Percentiles rank a stretch among this genome's conserved stretches.
These are phyloP conservation scores for Nomada lathburiana DNA, from an alignment of 2,888 invertebrate genomes.

Conservation along the genomic window DNA sequence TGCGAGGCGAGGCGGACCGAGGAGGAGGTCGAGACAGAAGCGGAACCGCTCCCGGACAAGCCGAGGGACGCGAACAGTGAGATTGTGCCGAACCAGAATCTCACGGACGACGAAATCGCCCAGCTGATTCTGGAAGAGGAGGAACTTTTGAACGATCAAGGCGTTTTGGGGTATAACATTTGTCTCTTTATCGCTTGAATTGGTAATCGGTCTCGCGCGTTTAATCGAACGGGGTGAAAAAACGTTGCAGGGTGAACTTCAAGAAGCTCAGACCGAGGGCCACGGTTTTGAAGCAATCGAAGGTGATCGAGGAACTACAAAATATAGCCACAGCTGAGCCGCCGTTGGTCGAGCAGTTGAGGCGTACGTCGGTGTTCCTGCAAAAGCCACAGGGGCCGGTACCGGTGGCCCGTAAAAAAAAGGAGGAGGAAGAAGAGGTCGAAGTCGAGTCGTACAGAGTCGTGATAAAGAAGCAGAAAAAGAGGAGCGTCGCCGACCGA, in stretches of 20 bases:
- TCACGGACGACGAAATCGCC: conserved; percentile 89
- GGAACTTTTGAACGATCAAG: conserved; percentile 88
- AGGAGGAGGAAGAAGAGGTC: conserved; percentile 56
- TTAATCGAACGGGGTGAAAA: no score
- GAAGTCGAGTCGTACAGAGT: conserved; percentile 77
- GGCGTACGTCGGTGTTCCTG: conserved; percentile 88
- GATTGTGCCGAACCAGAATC: conserved; percentile 81
- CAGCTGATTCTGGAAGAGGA: conserved; percentile 89
- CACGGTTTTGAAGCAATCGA: conserved; percentile 88
- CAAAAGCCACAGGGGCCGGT: conserved; percentile 90
- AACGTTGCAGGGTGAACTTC: conserved; percentile 87
- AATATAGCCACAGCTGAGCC: conserved; percentile 77
- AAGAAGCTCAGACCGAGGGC: conserved; percentile 89
- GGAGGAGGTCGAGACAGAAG: conserved; percentile 55
- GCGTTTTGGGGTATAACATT: conserved; percentile 87
- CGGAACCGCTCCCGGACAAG: conserved; percentile 73
- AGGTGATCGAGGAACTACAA: conserved; percentile 87
- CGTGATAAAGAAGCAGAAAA: conserved; percentile 81
- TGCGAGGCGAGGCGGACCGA: conserved; percentile 19
- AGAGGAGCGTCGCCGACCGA: conserved; percentile 79
- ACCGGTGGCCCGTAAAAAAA: conserved; percentile 84
- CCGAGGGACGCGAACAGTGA: conserved; percentile 80
- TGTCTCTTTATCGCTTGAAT: neutral
- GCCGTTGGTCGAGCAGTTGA: conserved; percentile 76
- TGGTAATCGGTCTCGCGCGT: neutral